Percentiles rank a stretch among this genome's conserved stretches.
Conservation (phyloP, 2,797 vertebrate species). For the Lagocephalus sceleratus region DNA sequence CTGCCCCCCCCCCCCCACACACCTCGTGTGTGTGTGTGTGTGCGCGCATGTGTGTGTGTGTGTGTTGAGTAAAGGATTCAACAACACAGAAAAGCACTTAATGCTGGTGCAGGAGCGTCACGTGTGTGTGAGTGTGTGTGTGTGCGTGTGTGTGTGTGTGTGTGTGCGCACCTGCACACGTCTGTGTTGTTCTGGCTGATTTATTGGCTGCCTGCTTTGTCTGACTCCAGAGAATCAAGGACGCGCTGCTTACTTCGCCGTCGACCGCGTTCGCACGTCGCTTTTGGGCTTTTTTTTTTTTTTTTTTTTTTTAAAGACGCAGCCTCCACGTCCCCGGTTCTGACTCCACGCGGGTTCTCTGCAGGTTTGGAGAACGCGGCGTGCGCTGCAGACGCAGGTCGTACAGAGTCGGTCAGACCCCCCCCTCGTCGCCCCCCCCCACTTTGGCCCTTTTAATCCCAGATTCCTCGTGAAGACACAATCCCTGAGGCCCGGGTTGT, state of each 20-base stretch:
- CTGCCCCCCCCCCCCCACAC: slow-evolving; percentile 28
- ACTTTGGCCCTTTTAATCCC: too few relatives aligned
- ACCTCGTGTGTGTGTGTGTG: slow-evolving; percentile 15
- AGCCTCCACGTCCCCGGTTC: not conserved
- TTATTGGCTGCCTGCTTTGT: slow-evolving; percentile 31
- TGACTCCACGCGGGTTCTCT: too few relatives aligned
- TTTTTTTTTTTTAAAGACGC: slow-evolving; percentile 20
- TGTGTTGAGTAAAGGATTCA: slow-evolving; percentile 32
- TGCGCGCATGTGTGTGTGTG: slow-evolving; percentile 14
- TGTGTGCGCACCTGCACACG: slow-evolving; percentile 20
- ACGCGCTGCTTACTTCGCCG: slow-evolving; percentile 20
- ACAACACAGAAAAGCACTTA: slow-evolving; percentile 61
- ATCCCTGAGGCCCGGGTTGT: too few relatives aligned
- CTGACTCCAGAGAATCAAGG: slow-evolving; percentile 37
- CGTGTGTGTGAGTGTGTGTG: slow-evolving; percentile 18
- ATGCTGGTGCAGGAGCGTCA: slow-evolving; percentile 39
- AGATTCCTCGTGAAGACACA: too few relatives aligned
- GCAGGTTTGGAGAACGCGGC: too few relatives aligned
- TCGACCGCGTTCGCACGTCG: slow-evolving; percentile 17
- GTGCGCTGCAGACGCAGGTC: too few relatives aligned
- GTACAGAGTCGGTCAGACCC: too few relatives aligned
- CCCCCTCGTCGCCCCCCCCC: too few relatives aligned
- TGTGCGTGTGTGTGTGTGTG: slow-evolving; percentile 19
- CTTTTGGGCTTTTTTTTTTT: slow-evolving; percentile 15
- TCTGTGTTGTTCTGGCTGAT: slow-evolving; percentile 18